phyloP scores from a whole-genome alignment of 2,797 vertebrate genomes.

The Varecia variegata region DNA sequence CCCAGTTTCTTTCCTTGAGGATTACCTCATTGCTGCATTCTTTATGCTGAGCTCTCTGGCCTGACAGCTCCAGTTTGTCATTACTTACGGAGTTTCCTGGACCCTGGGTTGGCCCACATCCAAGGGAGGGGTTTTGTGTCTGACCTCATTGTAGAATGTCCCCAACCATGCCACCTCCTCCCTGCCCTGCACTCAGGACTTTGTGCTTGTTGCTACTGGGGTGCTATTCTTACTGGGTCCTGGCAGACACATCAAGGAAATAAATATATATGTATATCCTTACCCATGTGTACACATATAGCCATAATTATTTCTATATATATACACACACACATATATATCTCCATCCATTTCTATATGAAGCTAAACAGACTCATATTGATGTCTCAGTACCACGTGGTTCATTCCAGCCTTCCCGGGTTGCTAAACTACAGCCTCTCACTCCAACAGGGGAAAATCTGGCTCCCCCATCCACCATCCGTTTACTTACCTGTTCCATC shows the following conservation, averaged over 20 bases:
- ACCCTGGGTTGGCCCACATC: background rate
- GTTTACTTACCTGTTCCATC: background rate
- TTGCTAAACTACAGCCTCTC: background rate
- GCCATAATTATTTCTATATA: background rate
- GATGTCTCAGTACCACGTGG: background rate
- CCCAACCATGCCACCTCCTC: background rate
- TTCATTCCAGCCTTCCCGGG: background rate
- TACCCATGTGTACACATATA: rapidly evolving
- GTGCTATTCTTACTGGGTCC: background rate
- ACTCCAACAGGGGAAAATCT: background rate
- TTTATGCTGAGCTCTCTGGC: conserved; percentile 15
- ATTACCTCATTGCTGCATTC: conserved; percentile 66
- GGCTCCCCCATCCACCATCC: background rate
- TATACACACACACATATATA: too few species aligned
- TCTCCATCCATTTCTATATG: background rate
- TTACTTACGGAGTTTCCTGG: conserved; percentile 31
- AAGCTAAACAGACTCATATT: background rate
- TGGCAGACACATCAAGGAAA: background rate
- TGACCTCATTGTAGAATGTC: background rate
- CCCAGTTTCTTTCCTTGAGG: conserved; percentile 53
- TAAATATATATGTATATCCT: background rate
- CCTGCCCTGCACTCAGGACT: background rate
- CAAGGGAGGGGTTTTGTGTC: background rate
- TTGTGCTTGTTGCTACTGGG: background rate
- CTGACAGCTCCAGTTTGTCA: conserved; percentile 60